These are phyloP conservation scores for Heteropelma amictum DNA, from an alignment of 2,888 invertebrate genomes.

Conservation along the genomic window DNA sequence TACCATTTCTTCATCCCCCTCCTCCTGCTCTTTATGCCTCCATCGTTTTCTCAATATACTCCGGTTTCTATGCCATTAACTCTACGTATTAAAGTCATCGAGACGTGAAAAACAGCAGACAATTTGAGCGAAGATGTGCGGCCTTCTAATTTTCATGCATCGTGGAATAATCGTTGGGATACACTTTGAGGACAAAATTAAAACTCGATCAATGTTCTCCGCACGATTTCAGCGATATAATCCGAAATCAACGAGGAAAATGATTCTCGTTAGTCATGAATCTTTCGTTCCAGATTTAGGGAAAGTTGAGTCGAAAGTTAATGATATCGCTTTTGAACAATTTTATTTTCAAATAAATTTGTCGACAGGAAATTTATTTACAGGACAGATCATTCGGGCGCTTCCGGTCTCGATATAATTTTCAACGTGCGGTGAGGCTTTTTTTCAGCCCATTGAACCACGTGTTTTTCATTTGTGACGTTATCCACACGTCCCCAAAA, in stretches of 20 bases:
- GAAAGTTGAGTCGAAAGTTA: too few species aligned
- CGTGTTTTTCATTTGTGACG: slow-evolving; percentile 41
- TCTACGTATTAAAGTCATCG: not conserved
- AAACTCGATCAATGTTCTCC: too few species aligned
- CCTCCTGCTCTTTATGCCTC: not conserved
- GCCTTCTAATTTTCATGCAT: not conserved
- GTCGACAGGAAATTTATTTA: slow-evolving; percentile 5
- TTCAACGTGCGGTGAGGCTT: slow-evolving; percentile 18
- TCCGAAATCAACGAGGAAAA: too few species aligned
- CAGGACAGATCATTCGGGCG: slow-evolving; percentile 23
- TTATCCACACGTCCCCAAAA: slow-evolving; percentile 13
- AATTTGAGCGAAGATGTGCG: not conserved
- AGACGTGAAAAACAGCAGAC: not conserved
- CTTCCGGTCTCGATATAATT: slow-evolving; percentile 23
- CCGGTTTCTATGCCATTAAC: not conserved
- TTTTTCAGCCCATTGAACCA: slow-evolving; percentile 25
- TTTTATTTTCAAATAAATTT: not conserved
- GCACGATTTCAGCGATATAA: too few species aligned
- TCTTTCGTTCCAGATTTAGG: too few species aligned
- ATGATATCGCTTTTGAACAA: not conserved
- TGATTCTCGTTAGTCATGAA: too few species aligned
- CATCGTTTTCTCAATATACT: not conserved
- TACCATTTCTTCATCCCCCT: not conserved
- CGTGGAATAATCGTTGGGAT: too few species aligned
- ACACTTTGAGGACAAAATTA: too few species aligned